Percentiles rank a stretch among this genome's conserved stretches.
phyloP scores from a whole-genome alignment of 1,140 invertebrate species.

The Hermatobates lingyangjiaoensis region DNA sequence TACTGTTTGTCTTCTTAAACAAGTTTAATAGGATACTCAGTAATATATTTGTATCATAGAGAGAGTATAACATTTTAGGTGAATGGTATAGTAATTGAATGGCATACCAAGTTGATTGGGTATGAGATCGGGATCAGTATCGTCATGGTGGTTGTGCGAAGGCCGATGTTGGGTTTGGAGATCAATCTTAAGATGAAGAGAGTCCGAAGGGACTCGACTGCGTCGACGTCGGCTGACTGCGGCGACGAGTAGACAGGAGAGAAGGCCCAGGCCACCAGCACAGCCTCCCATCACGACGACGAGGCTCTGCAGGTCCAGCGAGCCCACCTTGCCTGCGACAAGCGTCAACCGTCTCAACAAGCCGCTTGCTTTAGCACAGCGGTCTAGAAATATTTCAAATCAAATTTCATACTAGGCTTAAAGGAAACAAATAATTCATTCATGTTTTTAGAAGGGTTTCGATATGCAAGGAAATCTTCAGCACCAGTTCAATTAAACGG shows the following conservation, averaged over 20 bases:
- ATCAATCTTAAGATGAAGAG: conserved; percentile 1
- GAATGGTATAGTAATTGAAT: not conserved
- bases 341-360: not conserved
- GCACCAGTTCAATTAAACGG: no score
- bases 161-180: conserved; percentile 15
- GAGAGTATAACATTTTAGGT: not conserved
- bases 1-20: no score
- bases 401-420: no score
- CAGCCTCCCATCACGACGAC: conserved; percentile 47
- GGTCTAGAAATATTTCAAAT: not conserved
- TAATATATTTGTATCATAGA: no score
- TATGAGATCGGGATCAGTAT: conserved; percentile 64
- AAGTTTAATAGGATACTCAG: no score
- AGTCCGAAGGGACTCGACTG: conserved; percentile 19
- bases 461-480: no score
- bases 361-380: not conserved
- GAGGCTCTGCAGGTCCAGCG: conserved; percentile 44
- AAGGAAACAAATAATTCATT: no score
- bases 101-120: conserved; percentile 64
- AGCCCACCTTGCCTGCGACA: conserved; percentile 6
- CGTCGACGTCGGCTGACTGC: conserved; percentile 38
- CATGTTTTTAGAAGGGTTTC: no score
- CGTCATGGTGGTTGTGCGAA: conserved; percentile 21
- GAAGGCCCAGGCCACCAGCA: conserved; percentile 43
- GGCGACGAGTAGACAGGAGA: conserved; percentile 46